These are phyloP conservation scores for Calephelis perditalis DNA, from an alignment of 2,888 invertebrate species.

Conservation along the genomic window DNA sequence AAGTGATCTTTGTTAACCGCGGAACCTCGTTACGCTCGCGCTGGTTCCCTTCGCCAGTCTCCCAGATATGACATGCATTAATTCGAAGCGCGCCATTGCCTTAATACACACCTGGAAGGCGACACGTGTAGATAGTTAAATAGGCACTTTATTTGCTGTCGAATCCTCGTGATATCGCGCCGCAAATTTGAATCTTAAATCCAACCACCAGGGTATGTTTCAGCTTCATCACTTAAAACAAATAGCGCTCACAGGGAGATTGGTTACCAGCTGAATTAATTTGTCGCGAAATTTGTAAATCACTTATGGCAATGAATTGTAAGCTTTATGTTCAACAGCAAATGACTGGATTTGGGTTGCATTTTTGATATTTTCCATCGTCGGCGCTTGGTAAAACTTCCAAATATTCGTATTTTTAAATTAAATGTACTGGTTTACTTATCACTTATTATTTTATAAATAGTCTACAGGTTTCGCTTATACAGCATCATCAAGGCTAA, in stretches of 20 bases:
- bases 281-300: conserved; percentile 29
- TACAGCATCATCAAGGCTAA: too few species aligned
- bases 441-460: too few species aligned
- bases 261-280: conserved; percentile 41
- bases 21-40: conserved; percentile 27
- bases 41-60: conserved; percentile 30
- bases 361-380: too few species aligned
- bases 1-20: conserved; percentile 31
- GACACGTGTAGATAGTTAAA: conserved; percentile 30
- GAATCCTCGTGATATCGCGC: conserved; percentile 23
- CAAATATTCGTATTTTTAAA: too few species aligned
- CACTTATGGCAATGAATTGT: conserved; percentile 1
- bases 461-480: too few species aligned
- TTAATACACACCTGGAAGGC: conserved; percentile 40
- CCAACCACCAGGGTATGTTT: conserved; percentile 21
- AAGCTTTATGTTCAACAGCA: not conserved
- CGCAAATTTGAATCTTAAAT: conserved; percentile 29
- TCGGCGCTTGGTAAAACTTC: too few species aligned
- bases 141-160: conserved; percentile 29
- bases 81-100: conserved; percentile 35
- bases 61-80: conserved; percentile 37
- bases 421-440: too few species aligned
- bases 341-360: not conserved
- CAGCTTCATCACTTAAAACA: conserved; percentile 25
- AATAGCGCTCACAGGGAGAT: conserved; percentile 38